Evolutionary conservation across 2,888 invertebrate species (phyloP).

Genomic region (Aphodius sticticus): DNA sequence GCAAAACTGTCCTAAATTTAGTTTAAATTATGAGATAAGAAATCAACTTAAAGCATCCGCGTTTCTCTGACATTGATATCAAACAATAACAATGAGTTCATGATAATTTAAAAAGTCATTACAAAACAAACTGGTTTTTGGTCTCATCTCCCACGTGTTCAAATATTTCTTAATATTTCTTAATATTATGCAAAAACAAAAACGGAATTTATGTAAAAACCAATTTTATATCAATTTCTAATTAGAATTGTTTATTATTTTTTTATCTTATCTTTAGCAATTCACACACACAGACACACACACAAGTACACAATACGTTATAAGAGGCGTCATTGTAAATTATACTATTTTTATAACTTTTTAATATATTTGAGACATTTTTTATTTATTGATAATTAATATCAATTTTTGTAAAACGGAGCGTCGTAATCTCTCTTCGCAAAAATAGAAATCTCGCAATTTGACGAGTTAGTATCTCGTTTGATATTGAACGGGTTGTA

Average conservation of each 20-base stretch:
- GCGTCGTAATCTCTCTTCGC: conserved; percentile 17
- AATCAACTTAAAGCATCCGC: neutral
- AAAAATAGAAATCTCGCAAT: conserved; percentile 22
- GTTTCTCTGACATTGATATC: neutral
- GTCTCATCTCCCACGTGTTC: no score
- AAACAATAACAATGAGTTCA: neutral
- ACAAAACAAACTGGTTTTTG: neutral
- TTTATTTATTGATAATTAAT: conserved; percentile 41
- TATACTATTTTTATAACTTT: conserved; percentile 41
- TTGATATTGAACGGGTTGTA: neutral
- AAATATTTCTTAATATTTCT: no score
- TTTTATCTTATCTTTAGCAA: conserved; percentile 41
- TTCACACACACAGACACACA: conserved; percentile 9
- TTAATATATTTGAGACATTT: conserved; percentile 42
- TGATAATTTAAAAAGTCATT: neutral
- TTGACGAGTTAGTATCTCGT: conserved; percentile 15
- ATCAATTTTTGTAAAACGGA: conserved; percentile 27
- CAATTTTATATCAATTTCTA: neutral
- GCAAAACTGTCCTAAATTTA: conserved; percentile 4
- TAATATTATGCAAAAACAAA: no score
- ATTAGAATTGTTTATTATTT: conserved; percentile 40
- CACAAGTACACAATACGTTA: conserved; percentile 8
- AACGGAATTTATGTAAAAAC: no score
- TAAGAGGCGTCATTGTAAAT: conserved; percentile 27
- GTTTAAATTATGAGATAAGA: neutral